Evolutionary conservation across 2,113 vertebrate species (phyloP), one percentile per base, ranked within the genome.

Genomic region (Leuciscus idus): DNA sequence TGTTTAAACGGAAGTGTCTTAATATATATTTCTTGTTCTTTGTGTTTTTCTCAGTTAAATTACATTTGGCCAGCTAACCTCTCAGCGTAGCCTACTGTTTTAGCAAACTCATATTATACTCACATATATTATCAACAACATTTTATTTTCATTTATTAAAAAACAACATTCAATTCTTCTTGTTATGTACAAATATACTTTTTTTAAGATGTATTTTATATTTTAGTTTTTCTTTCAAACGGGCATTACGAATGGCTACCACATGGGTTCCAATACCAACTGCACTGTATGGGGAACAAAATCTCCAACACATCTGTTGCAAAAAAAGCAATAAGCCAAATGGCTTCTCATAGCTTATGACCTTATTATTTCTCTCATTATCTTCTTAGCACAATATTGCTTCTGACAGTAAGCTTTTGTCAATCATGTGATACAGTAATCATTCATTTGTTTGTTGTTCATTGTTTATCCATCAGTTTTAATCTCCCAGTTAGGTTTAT

Each of bases 391-490:
- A 12, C n/a, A 46, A 64, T 46, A 28, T 46, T 5, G n/a, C 73
- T 28, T 75, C 73, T 48, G 43, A 48, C 8, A 48, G 72, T 15
- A 48, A 74, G 23, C 72, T 48, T 74, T 50, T 75, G 73, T 75
- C 73, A 75, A 75, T 75, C 43, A 50, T 43, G 8, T 17, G 6
- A 36, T 6, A n/a, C 19, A n/a, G 33, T 15, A 43, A 43, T 28
- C n/a, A 64, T 81, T 62, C 0, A 81, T 46, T 39, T 62, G 23
- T 64, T 64, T 28, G 39, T 66, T 5, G 64, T 48, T 81, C 6
- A 81, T 48, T 46, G 39, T 81, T 48, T 19, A 46, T 15, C 55
- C 55, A 9, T 80, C 77, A 61, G 55, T 43, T 64, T 61, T 62
- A 62, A 80, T 80, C 19, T 78, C 30, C 52, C 76, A 61, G 0